Percentiles rank a stretch among this genome's conserved stretches.
phyloP scores from a whole-genome alignment of 92 coral and sea anemone species.

The Palythoa heliodiscus region DNA sequence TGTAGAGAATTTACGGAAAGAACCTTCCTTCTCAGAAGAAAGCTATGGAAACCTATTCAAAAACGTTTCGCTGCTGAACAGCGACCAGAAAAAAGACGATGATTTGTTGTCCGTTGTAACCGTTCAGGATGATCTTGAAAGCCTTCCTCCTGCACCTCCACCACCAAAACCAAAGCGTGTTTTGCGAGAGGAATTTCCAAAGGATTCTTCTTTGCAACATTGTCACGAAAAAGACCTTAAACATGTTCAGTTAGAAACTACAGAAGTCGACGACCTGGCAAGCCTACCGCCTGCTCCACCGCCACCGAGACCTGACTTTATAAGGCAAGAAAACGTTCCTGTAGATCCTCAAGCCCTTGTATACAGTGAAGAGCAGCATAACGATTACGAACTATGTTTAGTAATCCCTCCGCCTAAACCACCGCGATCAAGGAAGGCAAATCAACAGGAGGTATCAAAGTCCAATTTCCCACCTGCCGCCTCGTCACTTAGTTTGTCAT shows the following conservation, averaged over 20 bases:
- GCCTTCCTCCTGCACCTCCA: conserved; percentile 58
- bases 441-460: not conserved
- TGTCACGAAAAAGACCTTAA: not conserved
- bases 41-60: conserved; percentile 16
- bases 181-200: not conserved
- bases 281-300: conserved; percentile 53
- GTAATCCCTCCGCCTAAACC: conserved; percentile 30
- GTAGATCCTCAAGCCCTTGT: not conserved
- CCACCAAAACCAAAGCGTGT: conserved; percentile 51
- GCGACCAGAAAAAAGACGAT: conserved; percentile 10
- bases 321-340: not conserved
- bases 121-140: conserved; percentile 49
- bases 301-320: conserved; percentile 10
- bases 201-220: not conserved
- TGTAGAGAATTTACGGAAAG: conserved; percentile 46
- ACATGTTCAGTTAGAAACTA: not conserved
- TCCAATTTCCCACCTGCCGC: not conserved
- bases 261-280: conserved; percentile 59
- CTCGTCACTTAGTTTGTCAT: not conserved
- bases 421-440: conserved; percentile 21
- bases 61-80: conserved; percentile 37
- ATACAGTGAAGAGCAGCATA: not conserved
- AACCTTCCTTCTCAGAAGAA: conserved; percentile 55
- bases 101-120: not conserved
- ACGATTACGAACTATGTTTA: not conserved